Base-by-base conservation (phyloP, 2,113 vertebrate genomes). In the Aptenodytes forsteri region DNA sequence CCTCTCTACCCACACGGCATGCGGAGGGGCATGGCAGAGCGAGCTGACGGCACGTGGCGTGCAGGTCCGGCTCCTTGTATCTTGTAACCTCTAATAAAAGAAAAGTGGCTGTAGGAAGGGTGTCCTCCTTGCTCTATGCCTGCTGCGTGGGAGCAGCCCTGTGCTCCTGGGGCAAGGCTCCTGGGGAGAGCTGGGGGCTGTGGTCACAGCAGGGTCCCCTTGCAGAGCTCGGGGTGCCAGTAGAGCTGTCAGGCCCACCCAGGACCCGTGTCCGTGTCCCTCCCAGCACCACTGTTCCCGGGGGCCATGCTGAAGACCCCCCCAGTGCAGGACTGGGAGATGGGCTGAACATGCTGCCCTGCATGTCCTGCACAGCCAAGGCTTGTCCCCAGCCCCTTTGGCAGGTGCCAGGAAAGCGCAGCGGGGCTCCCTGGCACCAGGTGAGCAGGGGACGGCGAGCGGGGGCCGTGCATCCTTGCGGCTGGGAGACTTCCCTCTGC, bases 71-170 rank as follows among this genome's bases (percentile, higher is more conserved):
- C 72, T 89, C 75, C 58, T 88, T 69, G 15, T 36, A 22, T 27
- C 46, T 42, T 77, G 42, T 83, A 95, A 94, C n/a, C 26, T 61
- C 50, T 32, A 90, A 95, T 95, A 97, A 95, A 97, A 36, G 12
- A 52, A 47, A 75, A 80, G n/a, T 11, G 18, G 34, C 55, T 80
- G 16, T 18, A 77, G 71, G 62, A 93, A 77, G 54, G 30, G 10
- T 69, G n/a, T 85, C 9, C 47, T 77, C n/a, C 58, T 76, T 47
- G 47, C 44, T 85, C 40, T 16, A 2, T 34, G 1, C 46, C 7
- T 38, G 55, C 42, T 21, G 30, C 3, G 0, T 17, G 30, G 38
- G 40, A 83, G 30, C 64, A 64, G 62, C n/a, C 40, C 49, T 6
- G 1, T 46, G 34, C 16, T 82, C 36, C 36, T n/a, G 11, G 19